phyloP scores from a whole-genome alignment of 64 coral and sea anemone species.

The Porites australiensis region DNA sequence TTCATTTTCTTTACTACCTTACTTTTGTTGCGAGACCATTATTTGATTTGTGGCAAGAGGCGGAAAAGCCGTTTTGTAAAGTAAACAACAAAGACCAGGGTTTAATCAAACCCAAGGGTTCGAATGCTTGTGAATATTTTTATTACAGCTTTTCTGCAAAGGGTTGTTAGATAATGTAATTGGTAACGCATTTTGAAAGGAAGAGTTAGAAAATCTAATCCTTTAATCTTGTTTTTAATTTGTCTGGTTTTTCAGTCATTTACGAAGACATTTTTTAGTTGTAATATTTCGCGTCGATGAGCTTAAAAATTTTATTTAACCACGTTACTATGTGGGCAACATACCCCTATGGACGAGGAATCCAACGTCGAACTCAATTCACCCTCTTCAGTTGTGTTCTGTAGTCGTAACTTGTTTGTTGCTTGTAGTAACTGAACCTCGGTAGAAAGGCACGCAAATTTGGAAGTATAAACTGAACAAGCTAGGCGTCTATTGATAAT shows the following conservation, averaged over 20 bases:
- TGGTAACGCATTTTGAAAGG: not conserved
- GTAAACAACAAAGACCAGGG: not conserved
- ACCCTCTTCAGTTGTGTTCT: too few relatives aligned
- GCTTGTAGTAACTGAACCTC: too few relatives aligned
- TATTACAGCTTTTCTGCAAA: not conserved
- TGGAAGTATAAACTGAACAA: too few relatives aligned
- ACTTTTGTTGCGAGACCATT: not conserved
- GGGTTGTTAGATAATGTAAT: conserved; percentile 11
- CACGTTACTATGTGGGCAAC: too few relatives aligned
- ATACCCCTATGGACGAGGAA: too few relatives aligned
- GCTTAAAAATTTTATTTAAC: too few relatives aligned
- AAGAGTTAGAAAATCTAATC: not conserved
- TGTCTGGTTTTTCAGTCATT: conserved; percentile 10
- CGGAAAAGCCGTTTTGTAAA: conserved; percentile 5
- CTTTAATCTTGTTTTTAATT: conserved; percentile 45
- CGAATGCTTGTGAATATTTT: not conserved
- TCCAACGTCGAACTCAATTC: too few relatives aligned
- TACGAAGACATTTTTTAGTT: not conserved
- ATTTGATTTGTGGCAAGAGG: too few relatives aligned
- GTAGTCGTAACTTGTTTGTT: too few relatives aligned
- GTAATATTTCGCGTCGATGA: not conserved
- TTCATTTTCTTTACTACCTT: not conserved
- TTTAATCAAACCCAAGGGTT: not conserved
- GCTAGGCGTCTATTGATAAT: too few relatives aligned
- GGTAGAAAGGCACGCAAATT: too few relatives aligned